These are phyloP conservation scores for Anthonomus grandis DNA, from an alignment of 1,140 invertebrate genomes.

Conservation along the genomic window DNA sequence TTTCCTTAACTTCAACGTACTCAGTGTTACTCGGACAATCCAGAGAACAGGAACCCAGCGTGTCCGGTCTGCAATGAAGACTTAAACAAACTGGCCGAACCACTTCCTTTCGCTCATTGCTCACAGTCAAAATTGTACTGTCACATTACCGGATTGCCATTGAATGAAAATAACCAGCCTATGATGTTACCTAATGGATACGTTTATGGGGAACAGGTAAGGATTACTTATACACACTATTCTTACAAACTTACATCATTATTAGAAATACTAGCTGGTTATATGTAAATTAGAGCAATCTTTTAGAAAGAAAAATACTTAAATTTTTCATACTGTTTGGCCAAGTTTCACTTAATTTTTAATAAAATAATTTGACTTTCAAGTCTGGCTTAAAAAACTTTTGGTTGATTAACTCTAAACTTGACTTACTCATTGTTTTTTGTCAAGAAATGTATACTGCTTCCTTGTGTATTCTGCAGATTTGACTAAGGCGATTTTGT, in stretches of 20 bases:
- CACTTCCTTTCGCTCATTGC: slow-evolving; percentile 93
- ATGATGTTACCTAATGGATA: slow-evolving; percentile 98
- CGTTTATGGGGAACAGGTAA: slow-evolving; percentile 93
- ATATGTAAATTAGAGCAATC: not conserved
- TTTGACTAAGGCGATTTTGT: too few relatives aligned
- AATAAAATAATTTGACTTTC: too few relatives aligned
- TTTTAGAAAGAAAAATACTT: not conserved
- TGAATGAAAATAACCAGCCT: slow-evolving; percentile 97
- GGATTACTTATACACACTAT: too few relatives aligned
- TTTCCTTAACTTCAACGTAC: slow-evolving; percentile 41
- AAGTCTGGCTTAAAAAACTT: too few relatives aligned
- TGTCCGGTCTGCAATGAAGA: slow-evolving; percentile 92
- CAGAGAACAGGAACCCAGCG: slow-evolving; percentile 70
- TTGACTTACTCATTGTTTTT: too few relatives aligned
- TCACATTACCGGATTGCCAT: slow-evolving; percentile 82
- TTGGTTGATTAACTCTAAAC: too few relatives aligned
- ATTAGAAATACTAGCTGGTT: not conserved
- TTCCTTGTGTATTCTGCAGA: too few relatives aligned
- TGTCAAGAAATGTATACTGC: too few relatives aligned
- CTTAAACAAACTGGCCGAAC: slow-evolving; percentile 80
- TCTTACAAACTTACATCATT: not conserved
- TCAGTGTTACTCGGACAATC: slow-evolving; percentile 65
- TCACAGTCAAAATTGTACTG: slow-evolving; percentile 93
- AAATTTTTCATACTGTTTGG: too few relatives aligned
- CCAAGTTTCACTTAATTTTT: too few relatives aligned